These are phyloP conservation scores for Iselma pallidipennis DNA, from an alignment of 2,888 invertebrate species.

Conservation along the genomic window DNA sequence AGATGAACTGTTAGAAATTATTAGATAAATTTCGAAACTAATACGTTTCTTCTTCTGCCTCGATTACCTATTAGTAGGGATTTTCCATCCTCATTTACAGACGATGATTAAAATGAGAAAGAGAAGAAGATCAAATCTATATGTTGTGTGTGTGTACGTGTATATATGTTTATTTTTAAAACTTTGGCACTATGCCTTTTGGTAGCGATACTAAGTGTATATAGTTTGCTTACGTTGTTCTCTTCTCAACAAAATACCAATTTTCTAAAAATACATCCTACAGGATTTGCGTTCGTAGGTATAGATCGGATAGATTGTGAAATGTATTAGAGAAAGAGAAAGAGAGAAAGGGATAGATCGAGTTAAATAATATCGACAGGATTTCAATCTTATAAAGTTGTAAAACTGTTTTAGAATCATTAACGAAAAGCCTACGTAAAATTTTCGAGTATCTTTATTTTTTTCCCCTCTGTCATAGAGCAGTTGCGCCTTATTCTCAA, in stretches of 20 bases:
- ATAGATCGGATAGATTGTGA: neutral
- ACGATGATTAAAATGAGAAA: constrained; percentile 28
- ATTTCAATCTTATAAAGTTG: too few species aligned
- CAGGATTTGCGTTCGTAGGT: neutral
- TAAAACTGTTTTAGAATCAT: too few species aligned
- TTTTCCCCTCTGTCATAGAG: too few species aligned
- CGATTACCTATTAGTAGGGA: neutral
- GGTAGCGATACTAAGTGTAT: neutral
- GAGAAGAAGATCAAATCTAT: constrained; percentile 9
- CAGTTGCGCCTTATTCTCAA: too few species aligned
- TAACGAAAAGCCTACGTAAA: too few species aligned
- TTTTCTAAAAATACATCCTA: neutral
- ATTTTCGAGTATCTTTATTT: too few species aligned
- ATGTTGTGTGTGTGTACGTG: constrained; percentile 6
- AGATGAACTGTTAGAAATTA: constrained; percentile 32
- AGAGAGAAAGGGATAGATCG: neutral
- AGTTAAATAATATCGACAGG: too few species aligned
- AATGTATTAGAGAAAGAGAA: neutral
- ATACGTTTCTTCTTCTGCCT: neutral
- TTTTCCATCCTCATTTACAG: constrained; percentile 29
- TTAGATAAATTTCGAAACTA: constrained; percentile 28
- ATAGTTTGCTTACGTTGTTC: neutral
- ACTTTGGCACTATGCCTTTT: constrained; percentile 17
- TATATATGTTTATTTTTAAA: constrained; percentile 21
- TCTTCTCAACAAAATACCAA: neutral